phyloP scores from a whole-genome alignment of 2,797 vertebrate species.

The Somateria mollissima region DNA sequence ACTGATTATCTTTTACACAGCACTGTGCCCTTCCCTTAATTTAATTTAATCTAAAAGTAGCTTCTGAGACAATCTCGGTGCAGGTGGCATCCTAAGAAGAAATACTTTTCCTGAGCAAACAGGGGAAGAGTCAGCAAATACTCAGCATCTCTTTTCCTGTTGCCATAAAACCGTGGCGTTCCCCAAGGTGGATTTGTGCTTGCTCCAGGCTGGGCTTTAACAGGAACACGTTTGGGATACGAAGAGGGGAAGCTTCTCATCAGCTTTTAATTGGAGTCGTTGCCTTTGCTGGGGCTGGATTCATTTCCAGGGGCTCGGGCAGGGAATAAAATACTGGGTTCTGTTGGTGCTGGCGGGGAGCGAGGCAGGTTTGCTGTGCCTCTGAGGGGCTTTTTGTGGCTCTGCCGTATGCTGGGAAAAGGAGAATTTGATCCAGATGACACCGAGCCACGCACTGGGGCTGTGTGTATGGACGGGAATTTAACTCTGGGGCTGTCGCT shows the following conservation, averaged over 20 bases:
- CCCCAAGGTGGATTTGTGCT: not conserved
- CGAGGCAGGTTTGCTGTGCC: not conserved
- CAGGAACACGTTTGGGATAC: not conserved
- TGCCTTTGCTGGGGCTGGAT: conserved; percentile 38
- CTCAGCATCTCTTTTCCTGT: not conserved
- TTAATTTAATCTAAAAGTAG: not conserved
- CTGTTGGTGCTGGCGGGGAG: not conserved
- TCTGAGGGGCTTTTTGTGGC: not conserved
- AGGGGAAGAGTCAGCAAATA: not conserved
- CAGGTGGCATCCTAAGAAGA: not conserved
- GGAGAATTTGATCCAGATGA: not conserved
- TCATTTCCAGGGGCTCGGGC: conserved; percentile 34
- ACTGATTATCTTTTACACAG: not conserved
- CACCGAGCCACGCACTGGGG: accelerated
- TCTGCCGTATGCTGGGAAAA: not conserved
- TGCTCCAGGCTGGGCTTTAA: not conserved
- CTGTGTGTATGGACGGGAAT: not conserved
- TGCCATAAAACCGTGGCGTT: not conserved
- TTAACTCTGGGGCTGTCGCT: not conserved
- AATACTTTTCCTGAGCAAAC: not conserved
- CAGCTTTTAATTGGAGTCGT: conserved; percentile 38
- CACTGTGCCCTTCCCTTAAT: not conserved
- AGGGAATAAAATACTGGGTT: too few relatives aligned
- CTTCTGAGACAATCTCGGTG: not conserved
- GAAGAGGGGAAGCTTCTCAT: not conserved